These are phyloP conservation scores for Camelus dromedarius DNA, from an alignment of 2,113 vertebrate species.

Conservation along the genomic window DNA sequence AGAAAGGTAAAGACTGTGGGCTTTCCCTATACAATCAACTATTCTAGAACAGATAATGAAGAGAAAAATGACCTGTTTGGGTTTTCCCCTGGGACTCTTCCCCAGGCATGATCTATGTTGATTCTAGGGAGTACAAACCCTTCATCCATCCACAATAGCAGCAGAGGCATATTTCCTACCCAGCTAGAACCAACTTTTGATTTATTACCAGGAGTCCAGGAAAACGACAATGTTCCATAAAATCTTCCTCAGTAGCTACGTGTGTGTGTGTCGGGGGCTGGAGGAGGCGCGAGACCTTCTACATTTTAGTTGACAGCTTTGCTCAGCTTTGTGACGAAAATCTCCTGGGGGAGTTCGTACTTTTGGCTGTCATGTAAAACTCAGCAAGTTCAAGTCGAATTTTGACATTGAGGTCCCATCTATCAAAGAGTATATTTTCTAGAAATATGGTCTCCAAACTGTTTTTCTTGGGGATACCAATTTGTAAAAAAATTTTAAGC, in stretches of 20 bases:
- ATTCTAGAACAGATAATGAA: neutral
- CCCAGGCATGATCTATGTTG: neutral
- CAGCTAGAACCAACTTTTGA: neutral
- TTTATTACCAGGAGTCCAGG: neutral
- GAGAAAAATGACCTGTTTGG: neutral
- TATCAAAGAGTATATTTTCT: neutral
- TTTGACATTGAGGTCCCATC: neutral
- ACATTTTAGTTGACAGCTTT: neutral
- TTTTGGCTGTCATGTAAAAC: neutral
- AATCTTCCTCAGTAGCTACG: neutral
- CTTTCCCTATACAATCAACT: neutral
- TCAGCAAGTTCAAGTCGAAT: neutral
- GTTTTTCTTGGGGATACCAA: neutral
- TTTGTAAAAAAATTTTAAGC: neutral
- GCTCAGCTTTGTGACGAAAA: neutral
- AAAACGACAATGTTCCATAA: neutral
- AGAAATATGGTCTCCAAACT: neutral
- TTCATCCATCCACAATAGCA: neutral
- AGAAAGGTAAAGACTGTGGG: neutral
- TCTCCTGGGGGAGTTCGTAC: neutral
- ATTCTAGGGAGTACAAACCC: neutral
- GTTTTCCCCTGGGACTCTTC: neutral
- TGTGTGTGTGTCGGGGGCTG: neutral
- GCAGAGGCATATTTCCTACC: neutral
- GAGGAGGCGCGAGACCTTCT: rapidly evolving